These are phyloP conservation scores for Peromyscus attwateri DNA, from an alignment of 2,797 vertebrate species.

Conservation along the genomic window DNA sequence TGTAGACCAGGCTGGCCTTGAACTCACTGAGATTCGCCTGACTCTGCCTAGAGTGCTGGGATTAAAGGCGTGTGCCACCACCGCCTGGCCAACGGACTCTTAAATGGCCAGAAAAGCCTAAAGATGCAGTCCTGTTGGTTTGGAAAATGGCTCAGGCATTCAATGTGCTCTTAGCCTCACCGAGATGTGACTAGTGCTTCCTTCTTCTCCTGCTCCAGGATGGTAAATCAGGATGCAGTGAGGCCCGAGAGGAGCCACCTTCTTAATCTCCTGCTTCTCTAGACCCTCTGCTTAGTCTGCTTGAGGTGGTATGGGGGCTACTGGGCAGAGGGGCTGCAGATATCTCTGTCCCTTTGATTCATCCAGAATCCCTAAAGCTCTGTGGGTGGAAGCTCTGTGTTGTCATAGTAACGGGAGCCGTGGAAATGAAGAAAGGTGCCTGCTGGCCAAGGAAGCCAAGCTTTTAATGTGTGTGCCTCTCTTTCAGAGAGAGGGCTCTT, in stretches of 20 bases:
- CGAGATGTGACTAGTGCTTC: not conserved
- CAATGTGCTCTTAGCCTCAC: not conserved
- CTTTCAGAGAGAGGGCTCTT: constrained; percentile 62
- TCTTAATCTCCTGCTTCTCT: not conserved
- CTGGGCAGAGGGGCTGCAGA: not conserved
- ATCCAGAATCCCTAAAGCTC: not conserved
- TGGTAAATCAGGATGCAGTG: not conserved
- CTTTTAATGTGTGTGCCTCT: not conserved
- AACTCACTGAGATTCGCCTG: no score
- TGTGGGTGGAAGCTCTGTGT: constrained; percentile 36
- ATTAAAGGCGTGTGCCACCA: no score
- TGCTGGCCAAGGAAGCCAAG: constrained; percentile 43
- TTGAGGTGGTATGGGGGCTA: accelerated
- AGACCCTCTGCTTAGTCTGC: not conserved
- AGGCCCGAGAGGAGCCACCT: not conserved
- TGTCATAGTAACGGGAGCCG: constrained; percentile 64
- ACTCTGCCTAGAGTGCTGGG: no score
- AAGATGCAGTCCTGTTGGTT: not conserved
- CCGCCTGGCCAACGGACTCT: not conserved
- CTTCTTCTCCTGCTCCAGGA: not conserved
- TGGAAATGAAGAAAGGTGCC: constrained; percentile 63
- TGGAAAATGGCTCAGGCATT: not conserved
- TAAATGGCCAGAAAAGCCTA: not conserved
- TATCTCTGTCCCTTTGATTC: not conserved
- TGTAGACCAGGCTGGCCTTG: no score